phyloP scores from a whole-genome alignment of 1,140 invertebrate genomes.

The Drosophila ananassae region DNA sequence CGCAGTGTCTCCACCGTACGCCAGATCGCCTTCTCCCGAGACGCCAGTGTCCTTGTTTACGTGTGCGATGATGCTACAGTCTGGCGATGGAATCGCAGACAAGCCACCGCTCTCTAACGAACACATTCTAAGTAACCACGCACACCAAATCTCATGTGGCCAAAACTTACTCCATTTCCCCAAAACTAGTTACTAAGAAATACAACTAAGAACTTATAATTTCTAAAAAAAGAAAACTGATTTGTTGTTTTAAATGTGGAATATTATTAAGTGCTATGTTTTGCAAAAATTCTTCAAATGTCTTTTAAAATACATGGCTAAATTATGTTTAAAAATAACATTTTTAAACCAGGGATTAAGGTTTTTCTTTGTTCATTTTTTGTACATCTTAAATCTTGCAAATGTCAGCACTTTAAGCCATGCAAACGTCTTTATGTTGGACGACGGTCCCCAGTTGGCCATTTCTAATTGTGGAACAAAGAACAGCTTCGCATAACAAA shows the following conservation, averaged over 20 bases:
- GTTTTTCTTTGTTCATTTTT: neutral
- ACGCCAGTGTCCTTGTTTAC: constrained; percentile 91
- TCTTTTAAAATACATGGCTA: no score
- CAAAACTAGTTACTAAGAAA: constrained; percentile 61
- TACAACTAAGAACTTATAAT: constrained; percentile 11
- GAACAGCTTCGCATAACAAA: constrained; percentile 59
- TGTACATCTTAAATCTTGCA: neutral
- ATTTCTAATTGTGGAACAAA: constrained; percentile 57
- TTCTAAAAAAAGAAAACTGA: neutral
- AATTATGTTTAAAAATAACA: no score
- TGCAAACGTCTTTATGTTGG: constrained; percentile 20
- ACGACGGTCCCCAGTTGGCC: constrained; percentile 37
- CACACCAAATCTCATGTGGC: constrained; percentile 77
- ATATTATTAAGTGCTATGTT: neutral
- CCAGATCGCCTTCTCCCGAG: constrained; percentile 94
- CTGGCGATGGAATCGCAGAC: constrained; percentile 94
- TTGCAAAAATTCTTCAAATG: no score
- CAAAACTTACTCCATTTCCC: constrained; percentile 52
- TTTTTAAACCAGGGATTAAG: neutral
- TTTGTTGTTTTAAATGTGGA: neutral
- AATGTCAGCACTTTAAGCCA: constrained; percentile 13
- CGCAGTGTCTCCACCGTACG: constrained; percentile 94
- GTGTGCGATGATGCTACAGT: constrained; percentile 94
- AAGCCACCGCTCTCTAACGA: constrained; percentile 45
- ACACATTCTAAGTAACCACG: neutral